Evolutionary conservation across 2,888 invertebrate genomes (phyloP).

Genomic region (Rhaphigaster nebulosa): DNA sequence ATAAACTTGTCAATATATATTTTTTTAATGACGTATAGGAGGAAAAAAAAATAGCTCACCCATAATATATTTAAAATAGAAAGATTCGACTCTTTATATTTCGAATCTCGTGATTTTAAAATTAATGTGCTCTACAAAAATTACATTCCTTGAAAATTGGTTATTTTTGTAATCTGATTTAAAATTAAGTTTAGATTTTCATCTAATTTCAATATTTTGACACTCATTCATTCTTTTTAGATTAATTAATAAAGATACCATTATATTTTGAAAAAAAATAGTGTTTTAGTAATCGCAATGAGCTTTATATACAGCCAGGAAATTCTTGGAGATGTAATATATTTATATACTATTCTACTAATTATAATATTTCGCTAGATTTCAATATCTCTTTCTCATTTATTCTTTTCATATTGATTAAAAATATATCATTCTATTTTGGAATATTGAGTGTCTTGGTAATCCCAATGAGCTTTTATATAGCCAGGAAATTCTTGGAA

Average conservation of each 20-base stretch:
- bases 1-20: neutral
- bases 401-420: neutral
- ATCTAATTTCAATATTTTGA: neutral
- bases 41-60: no score
- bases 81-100: neutral
- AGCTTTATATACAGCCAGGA: neutral
- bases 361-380: no score
- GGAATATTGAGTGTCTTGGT: neutral
- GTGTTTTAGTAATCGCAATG: neutral
- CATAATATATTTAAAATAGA: neutral
- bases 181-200: neutral
- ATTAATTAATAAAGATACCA: neutral
- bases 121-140: neutral
- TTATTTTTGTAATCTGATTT: neutral
- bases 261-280: neutral
- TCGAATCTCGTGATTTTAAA: no score
- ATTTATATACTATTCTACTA: no score
- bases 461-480: neutral
- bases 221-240: neutral
- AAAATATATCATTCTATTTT: neutral
- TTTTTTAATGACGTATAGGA: neutral
- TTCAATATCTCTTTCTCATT: neutral
- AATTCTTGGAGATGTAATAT: neutral
- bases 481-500: neutral
- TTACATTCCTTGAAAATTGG: neutral